Conservation (phyloP, 2,113 vertebrate genomes). For the Marcusenius ussheri region DNA sequence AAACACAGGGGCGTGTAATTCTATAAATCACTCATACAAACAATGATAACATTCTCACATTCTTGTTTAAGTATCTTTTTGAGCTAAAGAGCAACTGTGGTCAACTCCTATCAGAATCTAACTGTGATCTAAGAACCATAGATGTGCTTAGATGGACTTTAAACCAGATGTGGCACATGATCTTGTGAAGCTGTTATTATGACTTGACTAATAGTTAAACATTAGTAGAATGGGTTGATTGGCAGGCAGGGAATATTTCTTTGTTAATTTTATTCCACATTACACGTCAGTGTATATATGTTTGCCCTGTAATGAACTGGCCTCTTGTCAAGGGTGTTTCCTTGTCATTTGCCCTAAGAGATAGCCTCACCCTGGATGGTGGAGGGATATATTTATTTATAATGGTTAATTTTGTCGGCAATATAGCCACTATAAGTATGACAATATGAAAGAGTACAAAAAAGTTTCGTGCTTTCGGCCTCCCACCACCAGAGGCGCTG, state of each 20-base stretch:
- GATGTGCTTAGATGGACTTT: background rate
- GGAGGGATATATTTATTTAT: background rate
- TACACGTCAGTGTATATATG: background rate
- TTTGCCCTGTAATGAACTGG: background rate
- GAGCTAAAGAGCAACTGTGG: background rate
- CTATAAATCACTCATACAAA: background rate
- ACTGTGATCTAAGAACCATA: background rate
- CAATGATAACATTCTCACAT: background rate
- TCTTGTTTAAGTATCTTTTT: background rate
- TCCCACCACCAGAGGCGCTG: constrained; percentile 13
- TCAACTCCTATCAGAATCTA: background rate
- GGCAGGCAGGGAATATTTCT: background rate
- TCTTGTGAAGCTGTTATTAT: background rate
- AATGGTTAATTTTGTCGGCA: background rate
- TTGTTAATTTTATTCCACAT: background rate
- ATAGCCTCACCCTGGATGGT: background rate
- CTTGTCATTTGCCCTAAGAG: background rate
- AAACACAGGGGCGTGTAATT: background rate
- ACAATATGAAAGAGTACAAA: background rate
- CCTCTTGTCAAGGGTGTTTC: background rate
- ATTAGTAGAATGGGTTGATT: background rate
- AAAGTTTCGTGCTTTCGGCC: background rate
- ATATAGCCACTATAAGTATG: background rate
- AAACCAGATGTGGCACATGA: background rate
- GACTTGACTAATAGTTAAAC: background rate